Evolutionary conservation across 2,113 vertebrate species (phyloP).

Genomic region (Elgaria multicarinata): DNA sequence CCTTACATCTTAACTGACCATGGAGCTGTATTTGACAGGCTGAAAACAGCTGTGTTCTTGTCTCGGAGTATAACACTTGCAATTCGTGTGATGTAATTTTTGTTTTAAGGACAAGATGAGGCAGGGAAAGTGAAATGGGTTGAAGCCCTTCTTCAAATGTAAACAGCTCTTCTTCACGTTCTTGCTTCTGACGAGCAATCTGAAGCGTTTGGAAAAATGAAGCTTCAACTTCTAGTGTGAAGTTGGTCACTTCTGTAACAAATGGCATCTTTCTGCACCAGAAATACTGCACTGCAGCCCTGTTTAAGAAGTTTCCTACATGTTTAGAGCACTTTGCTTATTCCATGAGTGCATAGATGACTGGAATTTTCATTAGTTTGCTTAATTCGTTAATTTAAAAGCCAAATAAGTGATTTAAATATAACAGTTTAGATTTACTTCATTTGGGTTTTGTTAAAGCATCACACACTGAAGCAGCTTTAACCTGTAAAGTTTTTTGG

Average conservation of each 20-base stretch:
- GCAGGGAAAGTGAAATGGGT: constrained; percentile 61
- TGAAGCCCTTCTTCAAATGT: constrained; percentile 12
- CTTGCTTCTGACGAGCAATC: constrained; percentile 20
- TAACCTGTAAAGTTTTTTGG: constrained; percentile 66
- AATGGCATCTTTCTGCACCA: constrained; percentile 47
- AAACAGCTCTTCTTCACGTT: constrained; percentile 45
- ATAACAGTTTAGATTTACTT: constrained; percentile 56
- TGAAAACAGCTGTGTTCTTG: constrained; percentile 22
- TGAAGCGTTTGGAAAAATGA: constrained; percentile 37
- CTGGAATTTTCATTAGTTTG: constrained; percentile 68
- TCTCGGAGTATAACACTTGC: neutral
- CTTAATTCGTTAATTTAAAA: constrained; percentile 52
- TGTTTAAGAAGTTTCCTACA: constrained; percentile 59
- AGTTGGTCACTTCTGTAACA: constrained; percentile 49
- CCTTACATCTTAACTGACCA: constrained; percentile 14
- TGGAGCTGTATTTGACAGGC: constrained; percentile 32
- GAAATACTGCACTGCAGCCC: constrained; percentile 47
- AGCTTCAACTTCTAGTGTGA: neutral
- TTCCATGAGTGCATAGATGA: constrained; percentile 59
- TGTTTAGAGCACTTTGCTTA: constrained; percentile 55
- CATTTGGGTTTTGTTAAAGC: constrained; percentile 66
- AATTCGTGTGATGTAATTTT: constrained; percentile 49
- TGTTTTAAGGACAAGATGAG: constrained; percentile 52
- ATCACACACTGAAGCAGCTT: constrained; percentile 70
- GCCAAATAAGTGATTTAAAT: constrained; percentile 58